These are phyloP conservation scores for Lepus europaeus DNA, from an alignment of 2,113 vertebrate genomes.

Conservation along the genomic window DNA sequence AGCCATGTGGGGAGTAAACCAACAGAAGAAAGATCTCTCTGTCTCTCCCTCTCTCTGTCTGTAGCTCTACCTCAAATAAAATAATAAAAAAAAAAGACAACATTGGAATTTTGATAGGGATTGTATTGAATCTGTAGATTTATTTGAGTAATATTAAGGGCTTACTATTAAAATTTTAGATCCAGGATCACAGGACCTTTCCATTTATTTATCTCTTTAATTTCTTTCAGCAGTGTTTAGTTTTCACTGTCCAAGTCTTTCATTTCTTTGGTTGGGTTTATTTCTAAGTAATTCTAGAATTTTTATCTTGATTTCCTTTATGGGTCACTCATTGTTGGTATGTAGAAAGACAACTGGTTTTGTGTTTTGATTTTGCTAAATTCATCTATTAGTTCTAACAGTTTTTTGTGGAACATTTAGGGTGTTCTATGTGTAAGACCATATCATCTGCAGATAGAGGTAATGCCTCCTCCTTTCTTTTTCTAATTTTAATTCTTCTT, in stretches of 20 bases:
- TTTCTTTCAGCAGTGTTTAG: background rate
- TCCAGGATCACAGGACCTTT: background rate
- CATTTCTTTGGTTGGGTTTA: background rate
- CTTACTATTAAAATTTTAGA: background rate
- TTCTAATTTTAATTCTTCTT: background rate
- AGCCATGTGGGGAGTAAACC: too few species aligned
- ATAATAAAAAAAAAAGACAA: background rate
- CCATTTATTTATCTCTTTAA: background rate
- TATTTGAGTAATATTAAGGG: background rate
- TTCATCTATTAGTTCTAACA: background rate
- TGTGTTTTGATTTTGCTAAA: background rate
- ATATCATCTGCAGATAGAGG: background rate
- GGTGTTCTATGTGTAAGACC: background rate
- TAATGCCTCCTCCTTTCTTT: background rate
- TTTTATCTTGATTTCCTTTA: background rate
- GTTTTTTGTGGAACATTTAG: background rate
- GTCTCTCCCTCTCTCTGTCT: too few species aligned
- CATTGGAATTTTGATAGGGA: background rate
- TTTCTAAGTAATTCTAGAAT: background rate
- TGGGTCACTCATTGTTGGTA: background rate
- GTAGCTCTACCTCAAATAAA: too few species aligned
- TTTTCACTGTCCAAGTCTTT: background rate
- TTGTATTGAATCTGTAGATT: background rate
- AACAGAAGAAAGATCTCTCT: too few species aligned
- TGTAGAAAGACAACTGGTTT: background rate